phyloP scores from a whole-genome alignment of 2,113 vertebrate species.

The Pelecanus crispus region DNA sequence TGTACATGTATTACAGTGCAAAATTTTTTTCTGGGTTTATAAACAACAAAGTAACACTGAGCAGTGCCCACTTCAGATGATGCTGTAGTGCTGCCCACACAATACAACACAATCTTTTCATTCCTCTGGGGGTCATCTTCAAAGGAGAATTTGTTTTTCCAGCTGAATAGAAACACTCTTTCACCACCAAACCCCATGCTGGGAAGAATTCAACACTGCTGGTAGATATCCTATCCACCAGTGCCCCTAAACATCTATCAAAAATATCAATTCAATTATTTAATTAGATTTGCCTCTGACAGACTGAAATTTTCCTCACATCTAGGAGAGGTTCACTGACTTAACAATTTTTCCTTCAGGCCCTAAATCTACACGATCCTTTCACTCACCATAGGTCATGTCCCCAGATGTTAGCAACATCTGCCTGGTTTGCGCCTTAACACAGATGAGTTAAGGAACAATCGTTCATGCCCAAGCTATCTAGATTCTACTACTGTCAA shows the following conservation, averaged over 20 bases:
- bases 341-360: neutral
- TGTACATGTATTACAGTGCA: neutral
- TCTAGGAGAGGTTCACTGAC: neutral
- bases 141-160: slow-evolving; percentile 9
- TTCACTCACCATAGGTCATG: neutral
- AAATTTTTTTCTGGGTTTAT: neutral
- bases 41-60: neutral
- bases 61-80: slow-evolving; percentile 16
- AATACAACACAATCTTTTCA: neutral
- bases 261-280: neutral
- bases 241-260: neutral
- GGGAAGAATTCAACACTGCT: neutral
- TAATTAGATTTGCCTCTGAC: neutral
- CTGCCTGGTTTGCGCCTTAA: neutral
- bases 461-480: neutral
- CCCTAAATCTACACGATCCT: neutral
- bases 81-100: neutral
- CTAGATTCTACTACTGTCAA: neutral
- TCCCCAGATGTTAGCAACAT: neutral
- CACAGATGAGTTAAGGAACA: neutral
- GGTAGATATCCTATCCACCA: neutral
- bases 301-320: neutral
- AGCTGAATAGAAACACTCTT: neutral
- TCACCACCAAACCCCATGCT: neutral
- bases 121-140: neutral